phyloP scores from a whole-genome alignment of 23 tunicate genomes.

The Diplosoma virens region DNA sequence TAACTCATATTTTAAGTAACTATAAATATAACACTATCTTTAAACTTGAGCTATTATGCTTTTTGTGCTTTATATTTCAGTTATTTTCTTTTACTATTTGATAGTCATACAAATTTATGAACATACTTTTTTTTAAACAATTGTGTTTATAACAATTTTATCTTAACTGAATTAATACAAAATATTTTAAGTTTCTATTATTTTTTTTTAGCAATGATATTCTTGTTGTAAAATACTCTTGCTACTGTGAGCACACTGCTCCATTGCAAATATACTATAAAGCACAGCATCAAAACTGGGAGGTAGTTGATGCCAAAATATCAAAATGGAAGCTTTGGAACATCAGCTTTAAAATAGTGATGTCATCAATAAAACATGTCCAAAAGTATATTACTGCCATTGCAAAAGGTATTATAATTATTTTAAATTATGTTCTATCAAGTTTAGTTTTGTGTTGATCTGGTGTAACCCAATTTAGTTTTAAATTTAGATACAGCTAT shows the following conservation, averaged over 20 bases:
- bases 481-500: no score
- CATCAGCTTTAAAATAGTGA: conserved; percentile 5
- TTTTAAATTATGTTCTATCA: neutral
- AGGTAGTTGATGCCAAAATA: conserved; percentile 41
- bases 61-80: no score
- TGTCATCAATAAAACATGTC: conserved; percentile 26
- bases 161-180: neutral
- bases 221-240: conserved; percentile 30
- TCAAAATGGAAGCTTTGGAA: conserved; percentile 87
- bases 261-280: conserved; percentile 47
- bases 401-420: conserved; percentile 62
- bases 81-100: no score
- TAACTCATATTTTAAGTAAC: no score
- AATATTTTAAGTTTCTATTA: neutral
- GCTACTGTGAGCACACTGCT: conserved; percentile 54
- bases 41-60: no score
- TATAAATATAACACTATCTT: no score
- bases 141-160: no score
- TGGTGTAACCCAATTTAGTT: no score
- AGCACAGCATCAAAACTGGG: conserved; percentile 76
- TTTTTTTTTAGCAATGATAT: conserved; percentile 41
- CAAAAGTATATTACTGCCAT: conserved; percentile 62
- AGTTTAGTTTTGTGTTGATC: no score
- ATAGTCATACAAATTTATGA: no score
- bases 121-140: no score